Percentiles rank a stretch among this genome's conserved stretches.
phyloP scores from a whole-genome alignment of 2,888 invertebrate species.

The Meteorus cinctellus region DNA sequence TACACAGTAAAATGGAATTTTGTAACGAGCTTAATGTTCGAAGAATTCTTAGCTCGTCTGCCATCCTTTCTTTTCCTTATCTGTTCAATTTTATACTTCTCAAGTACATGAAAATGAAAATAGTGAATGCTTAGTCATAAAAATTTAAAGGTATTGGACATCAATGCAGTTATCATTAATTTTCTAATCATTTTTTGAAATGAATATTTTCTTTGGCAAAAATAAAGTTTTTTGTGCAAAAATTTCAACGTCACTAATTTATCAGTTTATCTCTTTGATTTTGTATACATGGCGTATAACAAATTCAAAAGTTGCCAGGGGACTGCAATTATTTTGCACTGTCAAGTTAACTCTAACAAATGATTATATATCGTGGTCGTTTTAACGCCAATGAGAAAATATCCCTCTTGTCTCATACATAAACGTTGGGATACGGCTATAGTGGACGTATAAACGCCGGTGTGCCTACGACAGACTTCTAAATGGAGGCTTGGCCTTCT shows the following conservation, averaged over 20 bases:
- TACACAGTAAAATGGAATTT: neutral
- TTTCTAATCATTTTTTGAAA: too few relatives aligned
- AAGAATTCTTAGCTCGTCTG: constrained; percentile 8
- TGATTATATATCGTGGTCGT: neutral
- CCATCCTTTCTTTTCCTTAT: neutral
- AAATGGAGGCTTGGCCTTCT: constrained; percentile 71
- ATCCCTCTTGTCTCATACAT: neutral
- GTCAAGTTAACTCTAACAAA: neutral
- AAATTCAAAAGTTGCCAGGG: neutral
- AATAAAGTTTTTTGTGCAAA: too few relatives aligned
- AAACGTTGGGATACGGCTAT: neutral
- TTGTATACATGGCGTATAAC: neutral
- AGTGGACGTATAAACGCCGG: constrained; percentile 25
- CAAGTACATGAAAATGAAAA: neutral
- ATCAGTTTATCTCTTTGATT: neutral
- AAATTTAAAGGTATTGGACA: neutral
- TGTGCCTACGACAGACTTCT: constrained; percentile 57
- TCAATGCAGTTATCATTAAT: too few relatives aligned
- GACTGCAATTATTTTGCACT: neutral
- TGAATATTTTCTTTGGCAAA: too few relatives aligned
- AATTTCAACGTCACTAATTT: too few relatives aligned
- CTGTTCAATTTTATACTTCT: constrained; percentile 3
- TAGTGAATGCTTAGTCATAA: neutral
- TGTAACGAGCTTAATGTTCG: constrained; percentile 7
- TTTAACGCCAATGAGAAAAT: constrained; percentile 9